Evolutionary conservation across 2,888 invertebrate species (phyloP).

Genomic region (Drosophila kuntzei): DNA sequence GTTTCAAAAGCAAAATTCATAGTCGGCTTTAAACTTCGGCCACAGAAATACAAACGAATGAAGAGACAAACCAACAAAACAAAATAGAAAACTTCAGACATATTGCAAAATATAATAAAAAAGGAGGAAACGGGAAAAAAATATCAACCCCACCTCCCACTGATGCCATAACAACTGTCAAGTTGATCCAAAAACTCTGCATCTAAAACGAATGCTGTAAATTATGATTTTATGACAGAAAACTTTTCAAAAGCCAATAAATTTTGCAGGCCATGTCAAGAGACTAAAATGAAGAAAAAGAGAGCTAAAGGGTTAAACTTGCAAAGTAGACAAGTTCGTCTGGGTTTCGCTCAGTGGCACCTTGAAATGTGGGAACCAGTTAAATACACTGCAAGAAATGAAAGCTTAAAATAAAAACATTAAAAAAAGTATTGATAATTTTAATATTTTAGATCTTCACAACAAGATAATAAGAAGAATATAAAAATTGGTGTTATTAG

Average conservation of each 20-base stretch:
- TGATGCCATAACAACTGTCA: conserved; percentile 64
- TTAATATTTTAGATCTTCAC: background rate
- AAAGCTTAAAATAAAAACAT: background rate
- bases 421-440: background rate
- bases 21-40: conserved; percentile 40
- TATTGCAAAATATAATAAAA: conserved; percentile 30
- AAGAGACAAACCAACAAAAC: conserved; percentile 24
- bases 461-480: no score
- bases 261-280: conserved; percentile 53
- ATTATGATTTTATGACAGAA: conserved; percentile 77
- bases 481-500: background rate
- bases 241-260: conserved; percentile 77
- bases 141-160: conserved; percentile 46
- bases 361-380: conserved; percentile 48
- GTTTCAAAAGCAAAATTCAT: conserved; percentile 33
- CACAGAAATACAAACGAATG: conserved; percentile 24
- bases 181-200: conserved; percentile 52
- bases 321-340: conserved; percentile 43
- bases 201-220: conserved; percentile 74
- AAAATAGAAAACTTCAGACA: conserved; percentile 29
- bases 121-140: conserved; percentile 14
- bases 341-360: conserved; percentile 21
- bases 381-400: conserved; percentile 38
- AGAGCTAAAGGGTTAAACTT: conserved; percentile 34
- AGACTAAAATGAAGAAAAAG: conserved; percentile 11